phyloP scores from a whole-genome alignment of 2,888 invertebrate genomes.

The Spodoptera littoralis region DNA sequence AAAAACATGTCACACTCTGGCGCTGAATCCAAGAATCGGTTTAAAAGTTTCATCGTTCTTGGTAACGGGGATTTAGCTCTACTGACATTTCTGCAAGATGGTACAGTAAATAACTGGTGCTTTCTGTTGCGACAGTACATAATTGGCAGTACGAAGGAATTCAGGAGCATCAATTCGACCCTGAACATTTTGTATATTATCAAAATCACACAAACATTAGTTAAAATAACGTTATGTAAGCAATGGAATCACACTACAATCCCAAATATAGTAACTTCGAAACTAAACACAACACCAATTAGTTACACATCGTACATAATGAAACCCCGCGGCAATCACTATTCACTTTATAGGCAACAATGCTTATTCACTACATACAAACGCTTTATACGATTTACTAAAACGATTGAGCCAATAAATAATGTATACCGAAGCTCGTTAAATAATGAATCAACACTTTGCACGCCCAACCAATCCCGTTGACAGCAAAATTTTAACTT shows the following conservation, averaged over 20 bases:
- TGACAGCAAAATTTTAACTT: conserved; percentile 27
- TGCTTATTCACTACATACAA: conserved; percentile 24
- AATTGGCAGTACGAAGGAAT: no score
- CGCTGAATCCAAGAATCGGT: no score
- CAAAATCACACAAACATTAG: neutral
- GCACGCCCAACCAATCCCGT: conserved; percentile 18
- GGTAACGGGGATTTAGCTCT: no score
- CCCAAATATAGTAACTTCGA: neutral
- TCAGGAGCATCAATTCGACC: no score
- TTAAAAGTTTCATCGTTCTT: no score
- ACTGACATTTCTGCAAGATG: no score
- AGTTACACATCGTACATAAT: conserved; percentile 8
- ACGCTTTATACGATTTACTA: conserved; percentile 22
- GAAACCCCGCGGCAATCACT: conserved; percentile 31
- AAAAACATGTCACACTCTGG: no score
- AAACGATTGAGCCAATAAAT: conserved; percentile 38
- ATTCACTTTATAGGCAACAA: conserved; percentile 10
- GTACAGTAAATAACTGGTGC: no score
- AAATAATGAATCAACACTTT: conserved; percentile 44
- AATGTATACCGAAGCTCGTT: conserved; percentile 31
- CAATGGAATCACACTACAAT: neutral
- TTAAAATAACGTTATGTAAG: neutral
- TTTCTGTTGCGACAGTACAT: no score
- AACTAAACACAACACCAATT: conserved; percentile 12
- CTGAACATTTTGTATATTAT: no score